phyloP scores from a whole-genome alignment of 30 jellyfish, hydroid and myxozoan genomes.

The Cassiopea andromeda region DNA sequence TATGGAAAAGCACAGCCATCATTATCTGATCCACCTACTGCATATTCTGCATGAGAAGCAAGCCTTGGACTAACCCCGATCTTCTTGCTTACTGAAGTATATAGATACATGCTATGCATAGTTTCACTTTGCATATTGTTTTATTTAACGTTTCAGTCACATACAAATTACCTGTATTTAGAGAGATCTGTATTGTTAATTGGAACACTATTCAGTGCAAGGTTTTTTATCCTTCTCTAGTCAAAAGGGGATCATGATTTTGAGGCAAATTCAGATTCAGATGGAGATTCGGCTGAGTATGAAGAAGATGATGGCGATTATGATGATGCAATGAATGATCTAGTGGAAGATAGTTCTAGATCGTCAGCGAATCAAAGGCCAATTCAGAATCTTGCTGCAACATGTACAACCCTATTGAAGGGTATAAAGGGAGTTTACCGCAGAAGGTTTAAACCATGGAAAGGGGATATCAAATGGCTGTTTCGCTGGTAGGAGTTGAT shows the following conservation, averaged over 20 bases:
- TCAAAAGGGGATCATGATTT: constrained; percentile 1
- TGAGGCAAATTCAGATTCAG: constrained; percentile 3
- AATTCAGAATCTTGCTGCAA: neutral
- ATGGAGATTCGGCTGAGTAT: neutral
- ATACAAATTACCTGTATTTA: too few relatives aligned
- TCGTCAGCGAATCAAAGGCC: neutral
- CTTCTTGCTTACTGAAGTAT: too few relatives aligned
- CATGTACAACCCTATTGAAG: too few relatives aligned
- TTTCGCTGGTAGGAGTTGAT: neutral
- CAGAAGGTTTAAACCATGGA: neutral
- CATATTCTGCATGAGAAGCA: too few relatives aligned
- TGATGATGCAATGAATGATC: constrained; percentile 4
- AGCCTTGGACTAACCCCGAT: too few relatives aligned
- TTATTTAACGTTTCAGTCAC: too few relatives aligned
- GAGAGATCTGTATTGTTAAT: neutral
- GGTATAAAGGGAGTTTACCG: neutral
- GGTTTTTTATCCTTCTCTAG: neutral
- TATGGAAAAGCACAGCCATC: too few relatives aligned
- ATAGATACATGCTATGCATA: too few relatives aligned
- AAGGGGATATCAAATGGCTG: neutral
- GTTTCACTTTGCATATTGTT: too few relatives aligned
- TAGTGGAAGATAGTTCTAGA: neutral
- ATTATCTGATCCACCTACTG: too few relatives aligned
- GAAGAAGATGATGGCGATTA: constrained; percentile 6
- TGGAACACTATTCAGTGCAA: neutral